Evolutionary conservation across 2,888 invertebrate genomes (phyloP), one percentile per base, ranked within the genome.

Genomic region (Aphodius sticticus): DNA sequence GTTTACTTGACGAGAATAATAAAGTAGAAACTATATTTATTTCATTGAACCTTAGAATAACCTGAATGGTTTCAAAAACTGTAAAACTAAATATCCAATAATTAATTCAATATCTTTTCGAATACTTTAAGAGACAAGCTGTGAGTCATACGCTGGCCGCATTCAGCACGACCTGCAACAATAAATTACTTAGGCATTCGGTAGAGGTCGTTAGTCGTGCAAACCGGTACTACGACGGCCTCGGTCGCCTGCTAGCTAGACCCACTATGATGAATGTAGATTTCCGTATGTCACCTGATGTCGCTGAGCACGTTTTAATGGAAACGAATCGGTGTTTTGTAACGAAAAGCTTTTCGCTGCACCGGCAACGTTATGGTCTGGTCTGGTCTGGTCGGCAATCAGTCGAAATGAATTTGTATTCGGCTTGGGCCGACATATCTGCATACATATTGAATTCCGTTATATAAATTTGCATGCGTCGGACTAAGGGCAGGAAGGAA

Each of bases 361-460:
- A 53, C 9, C 53, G 53, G 53, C 53, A 53, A 53, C 53, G 53
- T 5, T 53, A 12, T 9, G 53, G 1, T 12, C 2, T 53, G 53
- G 7, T 53, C 26, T 26, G 26, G 26, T 53, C 53, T 38, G 38
- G 53, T 53, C 53, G 53, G 74, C 35, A 74, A 74, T 74, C 74
- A 74, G 74, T 74, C 74, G 74, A 35, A 37, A 74, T 74, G 74
- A 37, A 74, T 74, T 74, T 74, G 74, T 74, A 74, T 74, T 74
- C 74, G 74, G 71, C 36, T n/a, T 37, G 74, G 36, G 74, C 36
- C 74, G 15, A 35, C 74, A 37, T 74, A 74, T 74, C 74, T 74
- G 74, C 74, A 74, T 74, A 74, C 74, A 74, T 74, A 74, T 74
- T 74, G 74, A 74, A 74, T 74, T 74, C 74, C 74, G 74, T 74